phyloP scores from a whole-genome alignment of 2,888 invertebrate genomes.

The Brachylomia viminalis region DNA sequence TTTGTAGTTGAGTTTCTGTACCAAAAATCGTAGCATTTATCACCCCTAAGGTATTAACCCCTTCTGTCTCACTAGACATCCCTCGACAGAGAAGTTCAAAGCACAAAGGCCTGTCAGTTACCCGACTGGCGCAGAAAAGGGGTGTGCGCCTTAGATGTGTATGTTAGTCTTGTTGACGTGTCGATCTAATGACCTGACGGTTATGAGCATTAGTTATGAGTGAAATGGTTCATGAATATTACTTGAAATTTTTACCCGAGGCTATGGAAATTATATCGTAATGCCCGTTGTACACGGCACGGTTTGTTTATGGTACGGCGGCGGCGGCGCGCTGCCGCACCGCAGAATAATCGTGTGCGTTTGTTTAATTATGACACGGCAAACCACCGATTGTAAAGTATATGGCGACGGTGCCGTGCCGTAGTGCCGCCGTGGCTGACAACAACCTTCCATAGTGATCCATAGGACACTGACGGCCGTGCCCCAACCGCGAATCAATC shows the following conservation, averaged over 20 bases:
- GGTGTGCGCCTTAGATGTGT: slow-evolving; percentile 24
- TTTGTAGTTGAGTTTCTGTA: slow-evolving; percentile 46
- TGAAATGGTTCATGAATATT: neutral
- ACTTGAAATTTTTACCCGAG: neutral
- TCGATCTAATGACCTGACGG: slow-evolving; percentile 39
- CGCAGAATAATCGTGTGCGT: too few relatives aligned
- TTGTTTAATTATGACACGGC: too few relatives aligned
- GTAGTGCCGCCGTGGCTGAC: too few relatives aligned
- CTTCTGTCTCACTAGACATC: slow-evolving; percentile 42
- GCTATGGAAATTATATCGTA: too few relatives aligned
- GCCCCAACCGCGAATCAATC: too few relatives aligned
- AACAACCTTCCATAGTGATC: too few relatives aligned
- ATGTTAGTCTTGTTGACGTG: slow-evolving; percentile 19
- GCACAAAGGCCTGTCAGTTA: slow-evolving; percentile 50
- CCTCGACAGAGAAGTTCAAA: slow-evolving; percentile 30
- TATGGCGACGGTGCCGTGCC: too few relatives aligned
- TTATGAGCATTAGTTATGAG: slow-evolving; percentile 5
- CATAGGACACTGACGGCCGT: too few relatives aligned
- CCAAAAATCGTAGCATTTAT: slow-evolving; percentile 46
- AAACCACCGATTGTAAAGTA: too few relatives aligned
- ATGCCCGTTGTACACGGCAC: too few relatives aligned
- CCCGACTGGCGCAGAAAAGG: slow-evolving; percentile 33
- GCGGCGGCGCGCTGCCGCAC: too few relatives aligned
- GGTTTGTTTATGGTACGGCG: too few relatives aligned
- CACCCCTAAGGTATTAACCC: slow-evolving; percentile 31